These are phyloP conservation scores for Amblyteles armatorius DNA, from an alignment of 2,888 invertebrate species.

Conservation along the genomic window DNA sequence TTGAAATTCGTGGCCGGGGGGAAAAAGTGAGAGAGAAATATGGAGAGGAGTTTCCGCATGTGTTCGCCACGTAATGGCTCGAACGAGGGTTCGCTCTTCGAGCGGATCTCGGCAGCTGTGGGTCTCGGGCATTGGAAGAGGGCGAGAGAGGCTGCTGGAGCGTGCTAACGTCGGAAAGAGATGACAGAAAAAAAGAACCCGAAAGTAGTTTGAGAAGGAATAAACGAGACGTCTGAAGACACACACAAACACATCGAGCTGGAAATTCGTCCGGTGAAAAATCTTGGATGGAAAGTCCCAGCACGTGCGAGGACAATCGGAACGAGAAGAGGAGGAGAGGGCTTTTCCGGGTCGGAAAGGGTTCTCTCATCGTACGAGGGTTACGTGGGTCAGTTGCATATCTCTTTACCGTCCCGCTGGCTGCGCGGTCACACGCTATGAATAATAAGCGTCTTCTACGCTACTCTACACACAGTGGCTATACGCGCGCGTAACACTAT, in stretches of 20 bases:
- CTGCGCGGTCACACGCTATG: slow-evolving; percentile 45
- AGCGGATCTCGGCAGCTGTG: slow-evolving; percentile 60
- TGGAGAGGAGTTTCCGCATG: slow-evolving; percentile 41
- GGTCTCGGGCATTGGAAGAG: slow-evolving; percentile 17
- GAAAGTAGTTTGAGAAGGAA: slow-evolving; percentile 3
- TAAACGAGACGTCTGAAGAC: slow-evolving; percentile 22
- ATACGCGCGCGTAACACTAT: slow-evolving; percentile 9
- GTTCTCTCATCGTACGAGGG: slow-evolving; percentile 22
- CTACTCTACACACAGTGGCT: slow-evolving; percentile 18
- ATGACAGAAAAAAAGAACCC: slow-evolving; percentile 12
- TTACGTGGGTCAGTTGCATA: slow-evolving; percentile 64
- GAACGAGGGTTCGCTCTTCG: slow-evolving; percentile 36
- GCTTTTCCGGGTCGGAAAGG: slow-evolving; percentile 42
- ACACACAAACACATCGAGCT: slow-evolving; percentile 8
- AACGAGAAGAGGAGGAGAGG: slow-evolving; percentile 31
- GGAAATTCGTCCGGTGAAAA: slow-evolving; percentile 46
- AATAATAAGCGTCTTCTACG: slow-evolving; percentile 52
- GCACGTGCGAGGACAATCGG: slow-evolving; percentile 50
- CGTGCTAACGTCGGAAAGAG: slow-evolving; percentile 3
- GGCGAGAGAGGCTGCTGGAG: slow-evolving; percentile 18
- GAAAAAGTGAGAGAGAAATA: slow-evolving; percentile 1
- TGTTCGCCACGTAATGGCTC: slow-evolving; percentile 56
- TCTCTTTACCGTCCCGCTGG: slow-evolving; percentile 53
- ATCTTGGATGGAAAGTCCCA: slow-evolving; percentile 43
- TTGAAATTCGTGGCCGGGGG: slow-evolving; percentile 44